These are phyloP conservation scores for Cosmia pyralina DNA, from an alignment of 2,888 invertebrate species.

Conservation along the genomic window DNA sequence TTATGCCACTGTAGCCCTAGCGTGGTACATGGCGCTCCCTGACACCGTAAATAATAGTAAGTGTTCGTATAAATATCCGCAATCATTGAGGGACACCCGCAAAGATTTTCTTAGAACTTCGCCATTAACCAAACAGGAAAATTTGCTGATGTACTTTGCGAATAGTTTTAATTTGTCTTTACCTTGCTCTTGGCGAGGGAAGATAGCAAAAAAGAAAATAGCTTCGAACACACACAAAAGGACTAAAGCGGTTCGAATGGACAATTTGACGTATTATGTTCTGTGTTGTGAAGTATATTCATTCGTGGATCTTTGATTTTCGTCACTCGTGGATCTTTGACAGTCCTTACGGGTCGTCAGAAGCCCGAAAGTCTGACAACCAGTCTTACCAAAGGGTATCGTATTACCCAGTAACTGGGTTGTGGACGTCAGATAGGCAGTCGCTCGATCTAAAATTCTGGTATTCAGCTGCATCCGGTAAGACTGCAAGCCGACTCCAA, in stretches of 20 bases:
- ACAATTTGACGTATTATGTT: constrained; percentile 40
- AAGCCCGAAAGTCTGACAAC: too few species aligned
- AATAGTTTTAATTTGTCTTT: constrained; percentile 60
- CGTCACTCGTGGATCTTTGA: too few species aligned
- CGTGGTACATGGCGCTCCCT: constrained; percentile 47
- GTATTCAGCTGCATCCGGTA: too few species aligned
- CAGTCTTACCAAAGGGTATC: too few species aligned
- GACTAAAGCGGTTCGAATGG: constrained; percentile 21
- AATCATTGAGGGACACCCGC: constrained; percentile 48
- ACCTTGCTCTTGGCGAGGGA: constrained; percentile 36
- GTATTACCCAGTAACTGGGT: too few species aligned
- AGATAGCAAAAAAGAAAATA: constrained; percentile 43
- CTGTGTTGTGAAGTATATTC: constrained; percentile 30
- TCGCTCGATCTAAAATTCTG: too few species aligned
- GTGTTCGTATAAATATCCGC: constrained; percentile 63
- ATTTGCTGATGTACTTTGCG: constrained; percentile 47
- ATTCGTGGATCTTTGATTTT: not conserved
- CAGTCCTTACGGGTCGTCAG: too few species aligned
- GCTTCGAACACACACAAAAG: constrained; percentile 37
- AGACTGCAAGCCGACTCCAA: too few species aligned
- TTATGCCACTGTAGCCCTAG: constrained; percentile 32
- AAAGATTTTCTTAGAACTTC: constrained; percentile 52
- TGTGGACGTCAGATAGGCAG: too few species aligned
- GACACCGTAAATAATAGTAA: constrained; percentile 61
- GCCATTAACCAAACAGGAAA: constrained; percentile 58